Percentiles rank a stretch among this genome's conserved stretches.
Evolutionary conservation across 2,113 vertebrate species (phyloP).

Genomic region (Cyprinodon variegatus): DNA sequence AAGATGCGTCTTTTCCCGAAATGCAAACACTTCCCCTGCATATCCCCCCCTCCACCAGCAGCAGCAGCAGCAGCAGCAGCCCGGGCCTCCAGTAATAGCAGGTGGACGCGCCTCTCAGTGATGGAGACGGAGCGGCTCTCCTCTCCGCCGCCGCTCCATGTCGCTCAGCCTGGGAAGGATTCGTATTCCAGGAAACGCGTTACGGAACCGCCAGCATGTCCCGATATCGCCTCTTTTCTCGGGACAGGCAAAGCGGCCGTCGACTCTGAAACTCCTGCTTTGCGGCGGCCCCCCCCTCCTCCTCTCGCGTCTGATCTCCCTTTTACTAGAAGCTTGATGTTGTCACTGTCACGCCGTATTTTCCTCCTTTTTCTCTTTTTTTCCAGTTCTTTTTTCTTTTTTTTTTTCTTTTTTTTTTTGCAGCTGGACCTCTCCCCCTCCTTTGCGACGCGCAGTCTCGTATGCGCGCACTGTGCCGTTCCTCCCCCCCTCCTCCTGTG

Average conservation of each 20-base stretch:
- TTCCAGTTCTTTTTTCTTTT: conserved; percentile 33
- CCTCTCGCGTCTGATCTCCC: conserved; percentile 27
- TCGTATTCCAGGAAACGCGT: conserved; percentile 78
- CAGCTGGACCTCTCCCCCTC: conserved; percentile 82
- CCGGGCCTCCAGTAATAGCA: conserved; percentile 83
- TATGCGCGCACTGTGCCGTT: conserved; percentile 69
- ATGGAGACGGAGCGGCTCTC: conserved; percentile 80
- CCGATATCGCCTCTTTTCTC: conserved; percentile 57
- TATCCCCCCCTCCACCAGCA: conserved; percentile 51
- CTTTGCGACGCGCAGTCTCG: conserved; percentile 77
- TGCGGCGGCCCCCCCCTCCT: conserved; percentile 59
- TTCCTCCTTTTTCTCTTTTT: conserved; percentile 33
- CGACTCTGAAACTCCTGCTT: conserved; percentile 57
- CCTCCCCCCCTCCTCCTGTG: conserved; percentile 61
- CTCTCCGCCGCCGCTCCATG: conserved; percentile 80
- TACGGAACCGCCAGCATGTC: conserved; percentile 67
- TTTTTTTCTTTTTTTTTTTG: conserved; percentile 62
- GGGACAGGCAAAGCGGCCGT: conserved; percentile 52
- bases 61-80: conserved; percentile 59
- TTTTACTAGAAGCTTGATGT: conserved; percentile 75
- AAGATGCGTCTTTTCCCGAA: conserved; percentile 75
- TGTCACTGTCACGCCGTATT: conserved; percentile 78
- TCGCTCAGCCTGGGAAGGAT: conserved; percentile 70
- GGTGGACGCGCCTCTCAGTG: conserved; percentile 88
- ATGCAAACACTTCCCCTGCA: conserved; percentile 80